Conservation (phyloP, 2,888 invertebrate genomes). For the Harpalus rufipes region DNA sequence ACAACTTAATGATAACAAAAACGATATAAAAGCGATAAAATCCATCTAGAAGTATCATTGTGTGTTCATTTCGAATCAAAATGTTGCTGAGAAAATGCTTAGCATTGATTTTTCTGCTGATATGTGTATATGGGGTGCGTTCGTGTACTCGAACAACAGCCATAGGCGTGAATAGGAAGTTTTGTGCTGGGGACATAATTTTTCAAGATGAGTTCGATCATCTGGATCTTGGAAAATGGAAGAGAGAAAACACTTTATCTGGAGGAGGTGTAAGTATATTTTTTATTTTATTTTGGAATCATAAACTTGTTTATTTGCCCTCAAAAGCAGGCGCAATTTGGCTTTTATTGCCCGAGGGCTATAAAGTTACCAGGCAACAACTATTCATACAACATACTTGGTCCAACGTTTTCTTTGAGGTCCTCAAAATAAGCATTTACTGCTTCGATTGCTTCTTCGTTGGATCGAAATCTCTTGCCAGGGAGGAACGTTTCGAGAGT, state of each 20-base stretch:
- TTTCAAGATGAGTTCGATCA: constrained; percentile 81
- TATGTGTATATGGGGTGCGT: background rate
- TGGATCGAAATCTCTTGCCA: too few species aligned
- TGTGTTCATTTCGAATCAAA: background rate
- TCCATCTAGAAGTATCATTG: background rate
- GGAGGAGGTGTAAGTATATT: constrained; percentile 81
- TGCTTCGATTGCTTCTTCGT: too few species aligned
- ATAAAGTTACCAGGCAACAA: too few species aligned
- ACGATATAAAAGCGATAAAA: background rate
- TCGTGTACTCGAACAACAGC: constrained; percentile 17
- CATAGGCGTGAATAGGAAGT: background rate
- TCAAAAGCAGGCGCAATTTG: too few species aligned
- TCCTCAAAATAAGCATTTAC: too few species aligned
- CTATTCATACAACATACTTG: too few species aligned
- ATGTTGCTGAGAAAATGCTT: background rate
- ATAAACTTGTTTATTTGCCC: too few species aligned
- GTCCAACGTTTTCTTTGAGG: too few species aligned
- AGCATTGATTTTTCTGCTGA: background rate
- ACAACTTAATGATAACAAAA: background rate
- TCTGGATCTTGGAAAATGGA: constrained; percentile 81
- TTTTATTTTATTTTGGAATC: background rate
- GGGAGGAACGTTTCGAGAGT: too few species aligned
- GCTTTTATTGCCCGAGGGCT: too few species aligned
- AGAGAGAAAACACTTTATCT: constrained; percentile 82
- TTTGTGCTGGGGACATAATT: constrained; percentile 80